Evolutionary conservation across 2,113 vertebrate species (phyloP).

Genomic region (Phrynosoma blainvillii): DNA sequence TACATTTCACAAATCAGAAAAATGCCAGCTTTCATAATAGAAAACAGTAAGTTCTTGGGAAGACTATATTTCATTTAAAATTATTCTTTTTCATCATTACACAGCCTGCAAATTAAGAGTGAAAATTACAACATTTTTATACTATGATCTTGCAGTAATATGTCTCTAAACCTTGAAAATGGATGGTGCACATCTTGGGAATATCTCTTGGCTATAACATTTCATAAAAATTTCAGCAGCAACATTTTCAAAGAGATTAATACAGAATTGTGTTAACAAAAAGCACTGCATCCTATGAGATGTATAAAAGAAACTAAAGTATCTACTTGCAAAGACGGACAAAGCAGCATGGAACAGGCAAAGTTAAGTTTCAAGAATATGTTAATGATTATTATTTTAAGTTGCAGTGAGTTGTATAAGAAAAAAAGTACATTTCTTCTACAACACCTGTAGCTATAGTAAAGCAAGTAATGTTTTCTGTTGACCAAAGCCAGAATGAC

Average conservation of each 20-base stretch:
- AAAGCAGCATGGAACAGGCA: background rate
- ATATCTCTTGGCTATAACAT: background rate
- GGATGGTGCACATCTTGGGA: background rate
- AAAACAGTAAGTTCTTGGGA: constrained; percentile 18
- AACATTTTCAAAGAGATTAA: constrained; percentile 4
- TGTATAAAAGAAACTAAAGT: background rate
- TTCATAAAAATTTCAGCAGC: background rate
- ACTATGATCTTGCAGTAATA: constrained; percentile 1
- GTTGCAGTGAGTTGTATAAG: constrained; percentile 14
- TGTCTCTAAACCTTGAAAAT: background rate
- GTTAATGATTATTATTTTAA: background rate
- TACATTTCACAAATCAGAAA: constrained; percentile 5
- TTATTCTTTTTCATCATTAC: background rate
- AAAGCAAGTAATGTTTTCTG: background rate
- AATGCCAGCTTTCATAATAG: constrained; percentile 41
- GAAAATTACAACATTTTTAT: constrained; percentile 10
- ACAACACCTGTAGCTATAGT: background rate
- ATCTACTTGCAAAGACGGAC: constrained; percentile 9
- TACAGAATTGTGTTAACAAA: constrained; percentile 24
- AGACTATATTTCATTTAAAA: constrained; percentile 28
- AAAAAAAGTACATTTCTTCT: background rate
- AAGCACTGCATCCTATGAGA: constrained; percentile 22
- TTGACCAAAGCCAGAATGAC: background rate
- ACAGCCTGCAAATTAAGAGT: background rate
- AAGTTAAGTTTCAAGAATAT: background rate